These are phyloP conservation scores for Caradrina clavipalpis DNA, from an alignment of 2,888 invertebrate species.

Conservation along the genomic window DNA sequence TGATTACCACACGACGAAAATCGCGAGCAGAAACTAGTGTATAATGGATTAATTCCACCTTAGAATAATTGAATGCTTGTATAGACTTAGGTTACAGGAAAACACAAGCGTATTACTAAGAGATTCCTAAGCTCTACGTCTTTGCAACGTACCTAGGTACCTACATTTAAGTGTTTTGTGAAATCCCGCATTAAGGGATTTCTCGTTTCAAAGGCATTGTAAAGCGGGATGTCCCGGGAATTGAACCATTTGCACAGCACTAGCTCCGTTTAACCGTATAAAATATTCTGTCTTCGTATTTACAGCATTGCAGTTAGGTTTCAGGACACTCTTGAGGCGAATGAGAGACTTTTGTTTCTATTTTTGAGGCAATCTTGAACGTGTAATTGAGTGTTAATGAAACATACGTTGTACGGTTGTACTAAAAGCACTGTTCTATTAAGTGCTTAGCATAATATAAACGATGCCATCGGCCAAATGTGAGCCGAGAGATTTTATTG, in stretches of 20 bases:
- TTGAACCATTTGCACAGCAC: slow-evolving; percentile 44
- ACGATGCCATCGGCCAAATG: no score
- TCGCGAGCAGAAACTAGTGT: no score
- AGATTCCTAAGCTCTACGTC: not conserved
- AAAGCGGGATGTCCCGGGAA: slow-evolving; percentile 22
- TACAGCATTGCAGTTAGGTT: slow-evolving; percentile 5
- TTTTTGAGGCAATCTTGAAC: not conserved
- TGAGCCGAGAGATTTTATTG: no score
- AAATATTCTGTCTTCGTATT: slow-evolving; percentile 35
- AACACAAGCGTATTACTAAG: slow-evolving; percentile 29
- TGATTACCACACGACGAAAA: no score
- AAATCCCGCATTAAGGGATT: slow-evolving; percentile 38
- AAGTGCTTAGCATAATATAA: no score
- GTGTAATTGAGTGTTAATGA: not conserved
- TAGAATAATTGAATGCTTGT: slow-evolving; percentile 12
- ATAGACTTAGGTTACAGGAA: slow-evolving; percentile 15
- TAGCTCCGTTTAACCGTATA: slow-evolving; percentile 25
- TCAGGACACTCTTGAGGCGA: not conserved
- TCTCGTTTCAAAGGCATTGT: slow-evolving; percentile 18
- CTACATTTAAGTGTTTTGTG: slow-evolving; percentile 12
- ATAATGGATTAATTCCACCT: slow-evolving; percentile 4
- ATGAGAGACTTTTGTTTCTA: not conserved
- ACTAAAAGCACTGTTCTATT: no score
- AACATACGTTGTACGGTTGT: no score
- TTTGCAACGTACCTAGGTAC: slow-evolving; percentile 1